These are phyloP conservation scores for Notolepis coatsorum DNA, from an alignment of 2,797 vertebrate genomes.

Conservation along the genomic window DNA sequence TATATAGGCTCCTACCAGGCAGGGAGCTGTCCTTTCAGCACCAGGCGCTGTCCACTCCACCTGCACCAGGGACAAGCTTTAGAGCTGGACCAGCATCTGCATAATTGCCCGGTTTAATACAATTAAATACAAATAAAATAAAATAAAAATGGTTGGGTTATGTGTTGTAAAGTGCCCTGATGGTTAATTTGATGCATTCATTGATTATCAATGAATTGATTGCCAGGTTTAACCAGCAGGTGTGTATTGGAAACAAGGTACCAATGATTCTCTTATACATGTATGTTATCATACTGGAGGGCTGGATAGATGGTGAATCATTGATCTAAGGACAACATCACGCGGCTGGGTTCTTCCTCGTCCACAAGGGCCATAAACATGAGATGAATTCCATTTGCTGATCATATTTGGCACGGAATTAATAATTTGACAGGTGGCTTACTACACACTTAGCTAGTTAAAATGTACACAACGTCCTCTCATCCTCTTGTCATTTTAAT, in stretches of 20 bases:
- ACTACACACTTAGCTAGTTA: not conserved
- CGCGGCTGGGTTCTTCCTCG: not conserved
- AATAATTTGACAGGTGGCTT: not conserved
- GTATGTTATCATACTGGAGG: not conserved
- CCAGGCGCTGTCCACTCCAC: slow-evolving; percentile 34
- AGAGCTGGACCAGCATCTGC: not conserved
- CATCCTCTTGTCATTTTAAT: not conserved
- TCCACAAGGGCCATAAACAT: not conserved
- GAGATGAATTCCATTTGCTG: not conserved
- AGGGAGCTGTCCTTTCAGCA: slow-evolving; percentile 39
- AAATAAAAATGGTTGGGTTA: not conserved
- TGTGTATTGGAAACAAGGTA: slow-evolving; percentile 5
- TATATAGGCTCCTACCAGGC: no score
- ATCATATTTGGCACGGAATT: not conserved
- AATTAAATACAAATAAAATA: not conserved
- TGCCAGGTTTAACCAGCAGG: slow-evolving; percentile 22
- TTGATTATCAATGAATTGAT: slow-evolving; percentile 28
- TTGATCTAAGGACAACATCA: not conserved
- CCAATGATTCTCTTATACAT: slow-evolving; percentile 45
- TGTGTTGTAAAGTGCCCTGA: slow-evolving; percentile 4
- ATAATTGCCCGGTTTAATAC: not conserved
- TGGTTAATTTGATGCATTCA: slow-evolving; percentile 17
- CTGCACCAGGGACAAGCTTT: not conserved
- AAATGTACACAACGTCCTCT: not conserved
- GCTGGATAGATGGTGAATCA: not conserved